Conservation (phyloP, 2,888 invertebrate species). For the Andrena minutula region DNA sequence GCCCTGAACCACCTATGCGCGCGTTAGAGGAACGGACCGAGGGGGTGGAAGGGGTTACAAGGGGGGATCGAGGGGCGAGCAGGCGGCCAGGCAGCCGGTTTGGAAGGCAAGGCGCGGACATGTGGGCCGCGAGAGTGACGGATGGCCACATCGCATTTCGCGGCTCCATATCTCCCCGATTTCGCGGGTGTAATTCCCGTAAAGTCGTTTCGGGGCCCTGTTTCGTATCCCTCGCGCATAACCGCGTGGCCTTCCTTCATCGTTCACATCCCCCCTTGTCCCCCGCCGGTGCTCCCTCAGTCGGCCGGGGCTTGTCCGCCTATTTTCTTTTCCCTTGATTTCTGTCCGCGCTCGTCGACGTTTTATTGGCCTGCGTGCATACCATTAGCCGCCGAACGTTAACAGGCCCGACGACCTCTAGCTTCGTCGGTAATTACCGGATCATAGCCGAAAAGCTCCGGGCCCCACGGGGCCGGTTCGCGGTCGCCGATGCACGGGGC, state of each 20-base stretch:
- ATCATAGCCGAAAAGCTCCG: constrained; percentile 78
- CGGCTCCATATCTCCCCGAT: constrained; percentile 84
- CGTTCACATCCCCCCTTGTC: constrained; percentile 42
- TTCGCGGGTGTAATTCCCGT: constrained; percentile 84
- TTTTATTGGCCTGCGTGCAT: constrained; percentile 79
- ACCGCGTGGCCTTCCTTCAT: constrained; percentile 56
- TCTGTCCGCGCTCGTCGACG: constrained; percentile 69
- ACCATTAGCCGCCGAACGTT: constrained; percentile 81
- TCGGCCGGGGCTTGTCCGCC: constrained; percentile 38
- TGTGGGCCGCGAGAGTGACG: constrained; percentile 81
- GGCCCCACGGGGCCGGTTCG: constrained; percentile 40
- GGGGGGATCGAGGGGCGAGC: constrained; percentile 20
- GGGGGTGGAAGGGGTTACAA: constrained; percentile 21
- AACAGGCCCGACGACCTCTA: constrained; percentile 79
- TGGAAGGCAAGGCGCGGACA: constrained; percentile 68
- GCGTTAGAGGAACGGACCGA: constrained; percentile 17
- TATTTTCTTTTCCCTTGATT: constrained; percentile 77
- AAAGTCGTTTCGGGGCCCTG: constrained; percentile 82
- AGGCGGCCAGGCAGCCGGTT: constrained; percentile 55
- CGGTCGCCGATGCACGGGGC: constrained; percentile 34
- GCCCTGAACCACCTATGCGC: constrained; percentile 43
- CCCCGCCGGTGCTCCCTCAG: constrained; percentile 24
- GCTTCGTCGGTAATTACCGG: constrained; percentile 79
- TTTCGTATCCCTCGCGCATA: constrained; percentile 63
- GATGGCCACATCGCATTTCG: constrained; percentile 84